Percentiles rank a stretch among this genome's conserved stretches.
These are phyloP conservation scores for Chelonus formosanus DNA, from an alignment of 2,888 invertebrate genomes.

Conservation along the genomic window DNA sequence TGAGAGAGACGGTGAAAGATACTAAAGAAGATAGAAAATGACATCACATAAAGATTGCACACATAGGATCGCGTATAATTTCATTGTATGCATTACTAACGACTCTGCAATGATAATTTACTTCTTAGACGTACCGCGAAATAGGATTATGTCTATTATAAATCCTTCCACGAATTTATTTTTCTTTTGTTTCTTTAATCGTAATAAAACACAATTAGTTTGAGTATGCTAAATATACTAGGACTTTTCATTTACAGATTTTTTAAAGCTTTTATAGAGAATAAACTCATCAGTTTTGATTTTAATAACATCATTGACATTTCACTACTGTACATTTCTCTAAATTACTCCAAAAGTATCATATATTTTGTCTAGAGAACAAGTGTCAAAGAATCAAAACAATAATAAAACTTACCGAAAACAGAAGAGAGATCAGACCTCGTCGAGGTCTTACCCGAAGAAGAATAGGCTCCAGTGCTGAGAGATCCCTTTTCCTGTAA, in stretches of 20 bases:
- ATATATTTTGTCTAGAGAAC: too few relatives aligned
- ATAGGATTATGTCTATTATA: conserved; percentile 36
- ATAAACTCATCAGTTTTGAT: too few relatives aligned
- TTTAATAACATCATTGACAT: too few relatives aligned
- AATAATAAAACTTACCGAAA: conserved; percentile 76
- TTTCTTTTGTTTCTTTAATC: neutral
- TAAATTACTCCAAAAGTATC: too few relatives aligned
- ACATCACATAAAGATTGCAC: neutral
- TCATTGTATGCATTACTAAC: conserved; percentile 38
- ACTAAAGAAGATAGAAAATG: conserved; percentile 4
- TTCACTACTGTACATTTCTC: too few relatives aligned
- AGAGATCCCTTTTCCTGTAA: conserved; percentile 78
- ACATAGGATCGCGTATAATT: conserved; percentile 18
- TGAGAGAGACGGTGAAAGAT: neutral
- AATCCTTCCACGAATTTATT: conserved; percentile 2
- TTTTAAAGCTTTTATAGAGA: too few relatives aligned
- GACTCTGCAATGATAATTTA: conserved; percentile 36
- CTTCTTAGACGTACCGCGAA: conserved; percentile 29
- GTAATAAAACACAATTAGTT: too few relatives aligned
- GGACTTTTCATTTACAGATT: too few relatives aligned
- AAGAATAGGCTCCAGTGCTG: conserved; percentile 77
- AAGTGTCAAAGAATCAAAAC: neutral
- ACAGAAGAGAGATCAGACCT: conserved; percentile 89
- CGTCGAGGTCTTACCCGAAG: conserved; percentile 78
- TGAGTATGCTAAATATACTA: too few relatives aligned